Evolutionary conservation across 2,797 vertebrate genomes (phyloP).

Genomic region (Hozukius guyotensis): DNA sequence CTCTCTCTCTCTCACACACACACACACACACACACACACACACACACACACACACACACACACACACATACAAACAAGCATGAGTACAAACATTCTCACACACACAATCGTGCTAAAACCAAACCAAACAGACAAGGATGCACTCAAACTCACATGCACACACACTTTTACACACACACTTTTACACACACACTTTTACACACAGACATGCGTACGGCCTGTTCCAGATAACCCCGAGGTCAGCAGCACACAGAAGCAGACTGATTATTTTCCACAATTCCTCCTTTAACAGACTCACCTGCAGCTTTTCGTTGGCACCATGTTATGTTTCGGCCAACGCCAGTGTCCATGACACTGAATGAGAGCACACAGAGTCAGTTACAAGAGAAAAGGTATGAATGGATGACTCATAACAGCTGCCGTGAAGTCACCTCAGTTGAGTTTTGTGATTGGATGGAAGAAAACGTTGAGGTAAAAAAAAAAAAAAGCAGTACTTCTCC

Average conservation of each 20-base stretch:
- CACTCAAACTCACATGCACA: neutral
- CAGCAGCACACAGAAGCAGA: slow-evolving; percentile 48
- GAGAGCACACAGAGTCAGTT: slow-evolving; percentile 62
- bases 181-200: too few species aligned
- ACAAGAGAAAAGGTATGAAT: slow-evolving; percentile 76
- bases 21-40: neutral
- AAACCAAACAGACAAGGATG: neutral
- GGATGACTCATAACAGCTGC: slow-evolving; percentile 77
- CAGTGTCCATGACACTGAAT: slow-evolving; percentile 63
- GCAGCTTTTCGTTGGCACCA: slow-evolving; percentile 64
- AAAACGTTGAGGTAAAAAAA: slow-evolving; percentile 45
- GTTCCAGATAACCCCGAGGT: slow-evolving; percentile 55
- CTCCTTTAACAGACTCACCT: slow-evolving; percentile 74
- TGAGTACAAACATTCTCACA: slow-evolving; percentile 4
- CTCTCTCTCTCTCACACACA: neutral
- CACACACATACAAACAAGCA: neutral
- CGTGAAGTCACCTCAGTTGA: slow-evolving; percentile 74
- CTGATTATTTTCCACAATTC: slow-evolving; percentile 42
- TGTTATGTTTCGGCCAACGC: slow-evolving; percentile 63
- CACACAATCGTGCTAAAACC: neutral
- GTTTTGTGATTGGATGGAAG: slow-evolving; percentile 79
- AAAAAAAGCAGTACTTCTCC: slow-evolving; percentile 62
- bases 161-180: neutral
- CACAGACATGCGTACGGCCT: neutral
- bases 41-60: neutral